Evolutionary conservation across 2,797 vertebrate species (phyloP).

Genomic region (Huso huso): DNA sequence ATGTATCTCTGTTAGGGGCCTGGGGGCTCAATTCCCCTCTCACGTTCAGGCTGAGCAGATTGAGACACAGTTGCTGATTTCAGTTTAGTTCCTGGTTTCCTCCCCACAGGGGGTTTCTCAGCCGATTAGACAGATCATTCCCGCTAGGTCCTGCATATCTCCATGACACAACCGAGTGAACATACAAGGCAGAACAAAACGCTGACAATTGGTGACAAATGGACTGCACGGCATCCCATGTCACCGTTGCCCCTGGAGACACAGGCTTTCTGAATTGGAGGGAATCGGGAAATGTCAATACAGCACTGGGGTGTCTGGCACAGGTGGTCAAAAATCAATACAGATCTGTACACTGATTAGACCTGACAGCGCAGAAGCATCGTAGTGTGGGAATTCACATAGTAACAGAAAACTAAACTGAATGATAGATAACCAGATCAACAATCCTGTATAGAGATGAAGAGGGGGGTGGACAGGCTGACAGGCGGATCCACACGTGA

Average conservation of each 20-base stretch:
- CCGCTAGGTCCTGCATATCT: slow-evolving; percentile 38
- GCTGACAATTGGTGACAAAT: slow-evolving; percentile 90
- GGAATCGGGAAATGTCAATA: slow-evolving; percentile 32
- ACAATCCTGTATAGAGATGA: too few species aligned
- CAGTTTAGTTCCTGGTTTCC: slow-evolving; percentile 23
- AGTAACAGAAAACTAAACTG: slow-evolving; percentile 37
- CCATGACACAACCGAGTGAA: slow-evolving; percentile 63
- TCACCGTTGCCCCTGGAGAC: slow-evolving; percentile 70
- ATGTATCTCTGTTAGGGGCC: not conserved
- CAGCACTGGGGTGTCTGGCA: slow-evolving; percentile 50
- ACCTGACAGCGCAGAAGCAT: slow-evolving; percentile 38
- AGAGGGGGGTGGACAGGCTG: too few species aligned
- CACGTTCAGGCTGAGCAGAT: slow-evolving; percentile 7
- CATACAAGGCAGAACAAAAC: slow-evolving; percentile 66
- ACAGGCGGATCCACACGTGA: too few species aligned
- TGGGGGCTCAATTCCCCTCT: too few species aligned
- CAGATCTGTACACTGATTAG: slow-evolving; percentile 42
- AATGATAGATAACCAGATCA: slow-evolving; percentile 33
- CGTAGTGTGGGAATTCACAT: slow-evolving; percentile 49
- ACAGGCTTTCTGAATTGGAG: slow-evolving; percentile 45
- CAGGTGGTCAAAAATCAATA: slow-evolving; percentile 59
- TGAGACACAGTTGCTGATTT: slow-evolving; percentile 19
- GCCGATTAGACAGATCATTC: slow-evolving; percentile 50
- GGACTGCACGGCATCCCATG: slow-evolving; percentile 65
- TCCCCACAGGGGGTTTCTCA: slow-evolving; percentile 37